Evolutionary conservation across 2,113 vertebrate species (phyloP).

Genomic region (Phyllostomus hastatus): DNA sequence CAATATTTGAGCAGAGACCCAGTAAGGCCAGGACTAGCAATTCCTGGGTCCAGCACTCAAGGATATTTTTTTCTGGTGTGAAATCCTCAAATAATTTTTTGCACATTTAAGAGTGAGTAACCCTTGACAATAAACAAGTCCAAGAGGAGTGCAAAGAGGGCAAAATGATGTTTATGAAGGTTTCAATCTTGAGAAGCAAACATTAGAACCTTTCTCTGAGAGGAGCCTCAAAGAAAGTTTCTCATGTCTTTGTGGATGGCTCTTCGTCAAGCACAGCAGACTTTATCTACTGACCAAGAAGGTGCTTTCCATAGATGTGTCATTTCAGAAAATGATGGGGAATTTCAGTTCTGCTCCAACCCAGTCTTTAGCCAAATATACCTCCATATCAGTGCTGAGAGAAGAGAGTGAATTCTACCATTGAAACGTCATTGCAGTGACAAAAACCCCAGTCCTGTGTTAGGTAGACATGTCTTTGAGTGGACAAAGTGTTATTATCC

Average conservation of each 20-base stretch:
- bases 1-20: neutral
- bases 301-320: neutral
- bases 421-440: neutral
- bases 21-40: neutral
- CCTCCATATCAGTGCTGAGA: neutral
- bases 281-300: neutral
- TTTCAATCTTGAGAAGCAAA: neutral
- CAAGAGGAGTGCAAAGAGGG: neutral
- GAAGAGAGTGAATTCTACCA: neutral
- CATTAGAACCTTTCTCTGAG: neutral
- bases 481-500: neutral
- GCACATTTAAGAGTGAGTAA: neutral
- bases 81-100: neutral
- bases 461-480: neutral
- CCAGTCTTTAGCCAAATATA: neutral
- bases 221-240: neutral
- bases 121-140: neutral
- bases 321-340: neutral
- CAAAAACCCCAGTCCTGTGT: neutral
- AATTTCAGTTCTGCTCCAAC: neutral
- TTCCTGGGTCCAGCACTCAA: neutral
- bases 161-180: neutral
- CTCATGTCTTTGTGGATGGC: neutral
- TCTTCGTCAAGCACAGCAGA: neutral
- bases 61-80: neutral